A percentile compares a stretch with the other conserved stretches of the same genome.
phyloP scores from a whole-genome alignment of 1,140 invertebrate species.

The Pachypeltis micranthus region DNA sequence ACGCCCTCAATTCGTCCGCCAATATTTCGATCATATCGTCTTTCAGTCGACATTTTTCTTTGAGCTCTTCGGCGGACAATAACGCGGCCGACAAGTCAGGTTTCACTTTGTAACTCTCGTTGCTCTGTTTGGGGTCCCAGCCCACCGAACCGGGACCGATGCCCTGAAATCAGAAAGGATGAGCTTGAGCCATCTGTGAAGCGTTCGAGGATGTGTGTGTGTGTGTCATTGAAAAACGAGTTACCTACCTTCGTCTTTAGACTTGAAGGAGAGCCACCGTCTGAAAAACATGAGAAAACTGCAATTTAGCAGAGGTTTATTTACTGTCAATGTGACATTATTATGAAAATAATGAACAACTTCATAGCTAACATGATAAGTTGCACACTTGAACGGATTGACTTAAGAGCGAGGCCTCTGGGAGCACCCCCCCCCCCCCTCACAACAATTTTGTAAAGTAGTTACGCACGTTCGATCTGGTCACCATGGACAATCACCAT shows the following conservation, averaged over 20 bases:
- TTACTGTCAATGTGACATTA: too few species aligned
- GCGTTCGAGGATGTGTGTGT: neutral
- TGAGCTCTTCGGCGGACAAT: constrained; percentile 16
- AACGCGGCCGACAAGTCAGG: constrained; percentile 15
- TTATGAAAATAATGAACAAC: too few species aligned
- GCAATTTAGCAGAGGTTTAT: neutral
- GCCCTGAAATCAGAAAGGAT: constrained; percentile 12
- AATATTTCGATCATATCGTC: constrained; percentile 21
- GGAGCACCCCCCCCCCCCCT: too few species aligned
- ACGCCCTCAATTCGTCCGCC: constrained; percentile 21
- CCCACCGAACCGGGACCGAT: constrained; percentile 17
- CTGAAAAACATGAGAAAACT: constrained; percentile 13
- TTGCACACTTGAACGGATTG: too few species aligned
- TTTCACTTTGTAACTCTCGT: constrained; percentile 7
- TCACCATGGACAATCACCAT: too few species aligned
- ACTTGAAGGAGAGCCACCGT: constrained; percentile 16
- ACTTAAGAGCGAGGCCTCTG: too few species aligned
- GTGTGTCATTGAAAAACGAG: neutral
- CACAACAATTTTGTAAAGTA: too few species aligned
- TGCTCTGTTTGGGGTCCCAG: constrained; percentile 3
- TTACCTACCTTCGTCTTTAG: constrained; percentile 15
- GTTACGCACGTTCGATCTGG: too few species aligned
- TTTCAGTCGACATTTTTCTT: constrained; percentile 21
- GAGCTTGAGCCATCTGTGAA: too few species aligned
- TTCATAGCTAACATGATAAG: too few species aligned